Percentiles rank a stretch among this genome's conserved stretches.
phyloP scores from a whole-genome alignment of 2,888 invertebrate genomes.

The Eupithecia subumbrata region DNA sequence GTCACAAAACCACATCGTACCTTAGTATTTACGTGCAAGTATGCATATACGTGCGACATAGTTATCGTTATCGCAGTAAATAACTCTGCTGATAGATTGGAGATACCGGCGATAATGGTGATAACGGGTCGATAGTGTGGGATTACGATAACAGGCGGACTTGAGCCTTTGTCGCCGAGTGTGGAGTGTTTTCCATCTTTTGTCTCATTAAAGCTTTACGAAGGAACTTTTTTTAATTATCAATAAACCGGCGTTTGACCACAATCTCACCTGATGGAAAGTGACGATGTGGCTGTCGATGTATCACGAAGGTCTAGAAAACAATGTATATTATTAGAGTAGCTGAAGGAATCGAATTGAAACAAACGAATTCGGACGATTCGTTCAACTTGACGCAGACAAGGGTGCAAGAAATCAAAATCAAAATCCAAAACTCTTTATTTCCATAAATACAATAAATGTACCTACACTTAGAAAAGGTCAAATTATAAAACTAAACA shows the following conservation, averaged over 20 bases:
- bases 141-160: conserved; percentile 11
- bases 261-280: too few species aligned
- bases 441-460: too few species aligned
- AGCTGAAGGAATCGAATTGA: neutral
- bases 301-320: too few species aligned
- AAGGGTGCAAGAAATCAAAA: too few species aligned
- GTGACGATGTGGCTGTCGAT: too few species aligned
- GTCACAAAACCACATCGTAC: neutral
- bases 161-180: neutral
- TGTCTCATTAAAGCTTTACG: neutral
- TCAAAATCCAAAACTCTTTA: too few species aligned
- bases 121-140: neutral
- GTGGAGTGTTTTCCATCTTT: neutral
- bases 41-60: neutral
- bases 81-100: neutral
- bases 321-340: neutral
- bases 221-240: neutral
- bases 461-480: too few species aligned
- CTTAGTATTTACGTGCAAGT: conserved; percentile 1
- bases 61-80: conserved; percentile 5
- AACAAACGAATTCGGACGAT: neutral
- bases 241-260: neutral
- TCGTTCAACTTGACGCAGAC: neutral
- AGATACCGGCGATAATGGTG: neutral
- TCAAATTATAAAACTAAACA: too few species aligned